A percentile compares a stretch with the other conserved stretches of the same genome.
These are phyloP conservation scores for Haliclystus octoradiatus DNA, from an alignment of 30 jellyfish, hydroid and myxozoan species.

Conservation along the genomic window DNA sequence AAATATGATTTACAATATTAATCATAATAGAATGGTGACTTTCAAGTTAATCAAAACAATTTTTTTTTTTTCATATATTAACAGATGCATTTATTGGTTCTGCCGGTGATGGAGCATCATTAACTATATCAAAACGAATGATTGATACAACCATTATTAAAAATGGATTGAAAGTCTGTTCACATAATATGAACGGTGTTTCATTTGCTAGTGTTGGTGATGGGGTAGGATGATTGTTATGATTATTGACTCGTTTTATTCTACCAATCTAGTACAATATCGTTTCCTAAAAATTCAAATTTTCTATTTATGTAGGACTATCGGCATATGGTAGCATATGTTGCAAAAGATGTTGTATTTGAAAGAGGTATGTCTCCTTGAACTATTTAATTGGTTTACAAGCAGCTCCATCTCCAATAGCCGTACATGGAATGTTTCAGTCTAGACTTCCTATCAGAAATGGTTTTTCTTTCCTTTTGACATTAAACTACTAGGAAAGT, in stretches of 20 bases:
- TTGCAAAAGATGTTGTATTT: constrained; percentile 55
- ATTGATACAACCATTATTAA: constrained; percentile 33
- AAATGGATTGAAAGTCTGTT: constrained; percentile 50
- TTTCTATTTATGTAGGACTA: constrained; percentile 35
- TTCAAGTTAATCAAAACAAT: no score
- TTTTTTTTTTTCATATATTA: constrained; percentile 1
- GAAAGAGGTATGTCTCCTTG: constrained; percentile 60
- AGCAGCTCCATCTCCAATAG: no score
- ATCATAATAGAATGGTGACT: no score
- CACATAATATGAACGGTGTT: constrained; percentile 49
- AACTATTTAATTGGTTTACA: no score
- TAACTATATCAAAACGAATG: constrained; percentile 43
- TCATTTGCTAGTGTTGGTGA: constrained; percentile 98
- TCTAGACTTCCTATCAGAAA: no score
- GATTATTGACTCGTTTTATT: neutral
- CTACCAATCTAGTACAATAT: neutral
- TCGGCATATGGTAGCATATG: constrained; percentile 55
- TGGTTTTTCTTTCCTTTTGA: no score
- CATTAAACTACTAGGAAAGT: no score
- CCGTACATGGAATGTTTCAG: no score
- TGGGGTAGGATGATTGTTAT: constrained; percentile 27
- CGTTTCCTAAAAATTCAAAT: neutral
- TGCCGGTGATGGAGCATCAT: constrained; percentile 51
- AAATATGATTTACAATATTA: no score
- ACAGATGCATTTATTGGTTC: constrained; percentile 44